These are phyloP conservation scores for Hyla sarda DNA, from an alignment of 2,113 vertebrate genomes.

Conservation along the genomic window DNA sequence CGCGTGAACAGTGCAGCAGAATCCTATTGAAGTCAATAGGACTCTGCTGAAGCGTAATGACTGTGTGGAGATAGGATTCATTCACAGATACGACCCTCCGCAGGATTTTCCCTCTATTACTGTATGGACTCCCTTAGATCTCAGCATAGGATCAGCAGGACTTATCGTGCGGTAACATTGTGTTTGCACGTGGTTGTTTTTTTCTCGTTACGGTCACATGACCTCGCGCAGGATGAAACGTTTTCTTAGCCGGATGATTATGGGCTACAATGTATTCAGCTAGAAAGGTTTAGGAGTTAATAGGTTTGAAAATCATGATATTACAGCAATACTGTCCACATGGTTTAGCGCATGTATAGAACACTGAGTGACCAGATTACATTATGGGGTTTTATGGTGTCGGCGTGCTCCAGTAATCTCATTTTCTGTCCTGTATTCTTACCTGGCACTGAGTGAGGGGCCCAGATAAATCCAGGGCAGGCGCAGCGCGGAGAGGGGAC, in stretches of 20 bases:
- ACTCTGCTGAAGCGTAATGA: too few species aligned
- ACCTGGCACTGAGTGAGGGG: slow-evolving; percentile 32
- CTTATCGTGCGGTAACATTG: background rate
- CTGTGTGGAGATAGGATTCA: too few species aligned
- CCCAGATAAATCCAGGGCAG: slow-evolving; percentile 44
- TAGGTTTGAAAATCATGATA: slow-evolving; percentile 41
- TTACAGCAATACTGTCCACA: slow-evolving; percentile 3
- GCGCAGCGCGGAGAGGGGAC: background rate
- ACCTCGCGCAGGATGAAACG: background rate
- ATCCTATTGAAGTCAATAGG: too few species aligned
- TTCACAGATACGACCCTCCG: too few species aligned
- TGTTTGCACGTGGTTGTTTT: background rate
- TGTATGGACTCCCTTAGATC: too few species aligned
- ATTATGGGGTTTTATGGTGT: slow-evolving; percentile 25
- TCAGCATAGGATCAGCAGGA: too few species aligned
- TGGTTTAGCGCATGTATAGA: slow-evolving; percentile 11
- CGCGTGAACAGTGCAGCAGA: too few species aligned
- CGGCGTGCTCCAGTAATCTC: slow-evolving; percentile 25
- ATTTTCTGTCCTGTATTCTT: slow-evolving; percentile 29
- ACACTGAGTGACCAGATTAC: slow-evolving; percentile 2
- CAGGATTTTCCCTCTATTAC: too few species aligned
- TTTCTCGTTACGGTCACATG: background rate
- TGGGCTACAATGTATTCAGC: slow-evolving; percentile 10
- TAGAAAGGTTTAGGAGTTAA: slow-evolving; percentile 21
- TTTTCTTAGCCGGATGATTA: slow-evolving; percentile 1